Conservation (phyloP, 2,113 vertebrate genomes). For the Bos javanicus region DNA sequence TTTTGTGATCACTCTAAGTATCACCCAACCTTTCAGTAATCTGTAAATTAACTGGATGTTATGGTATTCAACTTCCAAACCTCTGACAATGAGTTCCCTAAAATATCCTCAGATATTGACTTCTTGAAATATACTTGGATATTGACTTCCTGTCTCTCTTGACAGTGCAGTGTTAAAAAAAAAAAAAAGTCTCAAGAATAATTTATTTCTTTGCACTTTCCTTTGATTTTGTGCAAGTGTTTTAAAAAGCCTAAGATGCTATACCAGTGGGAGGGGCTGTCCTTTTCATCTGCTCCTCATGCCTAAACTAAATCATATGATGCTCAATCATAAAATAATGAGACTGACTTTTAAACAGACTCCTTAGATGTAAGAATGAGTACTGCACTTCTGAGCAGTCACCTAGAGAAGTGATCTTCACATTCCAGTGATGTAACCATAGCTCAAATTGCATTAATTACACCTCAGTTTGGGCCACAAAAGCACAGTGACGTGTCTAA, state of each 20-base stretch:
- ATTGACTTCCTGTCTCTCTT: constrained; percentile 58
- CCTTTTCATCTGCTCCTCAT: background rate
- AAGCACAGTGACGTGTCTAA: background rate
- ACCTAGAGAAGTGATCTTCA: background rate
- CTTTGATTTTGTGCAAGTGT: constrained; percentile 34
- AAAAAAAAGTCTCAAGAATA: constrained; percentile 21
- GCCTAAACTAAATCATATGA: background rate
- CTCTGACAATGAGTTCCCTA: constrained; percentile 10
- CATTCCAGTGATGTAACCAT: background rate
- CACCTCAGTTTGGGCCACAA: background rate
- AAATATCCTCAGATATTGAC: constrained; percentile 52
- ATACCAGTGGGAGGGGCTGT: background rate
- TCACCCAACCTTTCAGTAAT: background rate
- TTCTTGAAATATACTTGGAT: constrained; percentile 28
- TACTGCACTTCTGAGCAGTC: background rate
- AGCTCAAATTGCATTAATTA: background rate
- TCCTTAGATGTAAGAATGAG: background rate
- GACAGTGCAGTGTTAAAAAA: background rate
- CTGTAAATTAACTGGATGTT: constrained; percentile 5
- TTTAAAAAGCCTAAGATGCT: background rate
- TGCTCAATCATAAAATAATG: background rate
- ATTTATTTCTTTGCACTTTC: constrained; percentile 4
- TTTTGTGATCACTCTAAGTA: background rate
- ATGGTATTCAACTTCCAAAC: constrained; percentile 8
- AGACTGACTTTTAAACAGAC: background rate